These are phyloP conservation scores for Campoletis raptor DNA, from an alignment of 2,888 invertebrate genomes.

Conservation along the genomic window DNA sequence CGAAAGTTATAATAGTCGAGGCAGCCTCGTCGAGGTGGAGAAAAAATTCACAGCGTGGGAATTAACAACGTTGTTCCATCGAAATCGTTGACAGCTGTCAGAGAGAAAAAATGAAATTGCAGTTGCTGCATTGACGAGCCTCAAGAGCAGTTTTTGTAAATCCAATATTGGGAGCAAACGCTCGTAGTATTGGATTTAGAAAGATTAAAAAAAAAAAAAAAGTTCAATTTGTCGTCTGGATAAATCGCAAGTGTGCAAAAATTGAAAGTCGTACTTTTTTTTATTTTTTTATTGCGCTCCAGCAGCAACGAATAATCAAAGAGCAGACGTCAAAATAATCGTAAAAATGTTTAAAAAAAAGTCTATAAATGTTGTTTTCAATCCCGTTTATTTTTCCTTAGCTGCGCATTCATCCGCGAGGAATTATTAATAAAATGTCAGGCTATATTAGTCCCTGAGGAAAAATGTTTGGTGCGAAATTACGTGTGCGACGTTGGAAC, in stretches of 20 bases:
- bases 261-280: not conserved
- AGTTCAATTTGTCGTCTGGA: not conserved
- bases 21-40: not conserved
- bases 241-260: not conserved
- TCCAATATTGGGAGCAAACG: not conserved
- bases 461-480: slow-evolving; percentile 32
- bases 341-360: not conserved
- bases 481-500: slow-evolving; percentile 27
- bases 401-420: slow-evolving; percentile 3
- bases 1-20: slow-evolving; percentile 32
- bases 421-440: slow-evolving; percentile 61
- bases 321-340: not conserved
- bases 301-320: not conserved
- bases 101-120: slow-evolving; percentile 1
- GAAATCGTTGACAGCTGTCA: slow-evolving; percentile 12
- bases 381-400: slow-evolving; percentile 9
- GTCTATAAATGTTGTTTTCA: not conserved
- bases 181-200: not conserved
- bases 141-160: not conserved
- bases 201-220: not conserved
- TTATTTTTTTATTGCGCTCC: not conserved
- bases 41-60: not conserved
- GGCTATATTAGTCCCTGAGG: slow-evolving; percentile 37
- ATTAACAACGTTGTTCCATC: slow-evolving; percentile 6
- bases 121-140: not conserved